Percentiles rank a stretch among this genome's conserved stretches.
These are phyloP conservation scores for Lordiphosa fenestrarum DNA, from an alignment of 2,888 invertebrate species.

Conservation along the genomic window DNA sequence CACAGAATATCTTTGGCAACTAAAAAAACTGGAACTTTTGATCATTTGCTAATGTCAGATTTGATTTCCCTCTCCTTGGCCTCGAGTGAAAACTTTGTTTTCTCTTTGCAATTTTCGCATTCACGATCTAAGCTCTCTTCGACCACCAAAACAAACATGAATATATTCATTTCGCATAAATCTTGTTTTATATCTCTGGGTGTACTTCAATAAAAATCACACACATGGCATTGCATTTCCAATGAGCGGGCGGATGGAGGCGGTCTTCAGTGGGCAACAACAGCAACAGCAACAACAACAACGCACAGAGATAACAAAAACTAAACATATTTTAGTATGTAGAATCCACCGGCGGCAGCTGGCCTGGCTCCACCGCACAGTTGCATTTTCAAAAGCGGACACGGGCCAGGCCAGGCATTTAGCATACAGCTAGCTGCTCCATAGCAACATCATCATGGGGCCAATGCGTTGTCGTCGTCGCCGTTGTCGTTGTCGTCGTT, in stretches of 20 bases:
- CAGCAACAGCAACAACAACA: constrained; percentile 2
- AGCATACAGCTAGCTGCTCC: constrained; percentile 30
- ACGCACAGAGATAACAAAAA: constrained; percentile 39
- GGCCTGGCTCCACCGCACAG: constrained; percentile 20
- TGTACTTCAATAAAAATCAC: constrained; percentile 56
- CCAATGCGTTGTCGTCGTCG: constrained; percentile 30
- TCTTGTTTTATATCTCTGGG: constrained; percentile 43
- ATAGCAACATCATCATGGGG: constrained; percentile 22
- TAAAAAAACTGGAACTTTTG: no score
- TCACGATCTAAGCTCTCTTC: background rate
- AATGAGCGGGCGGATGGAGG: constrained; percentile 59
- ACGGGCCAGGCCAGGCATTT: constrained; percentile 50
- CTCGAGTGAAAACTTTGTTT: background rate
- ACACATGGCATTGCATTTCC: constrained; percentile 62
- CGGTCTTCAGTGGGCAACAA: constrained; percentile 32
- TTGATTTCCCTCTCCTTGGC: no score
- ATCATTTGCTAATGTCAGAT: no score
- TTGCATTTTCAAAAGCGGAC: constrained; percentile 34
- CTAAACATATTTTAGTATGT: constrained; percentile 51
- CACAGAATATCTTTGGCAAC: no score
- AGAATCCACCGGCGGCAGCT: constrained; percentile 32
- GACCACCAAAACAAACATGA: constrained; percentile 8
- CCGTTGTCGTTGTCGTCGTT: constrained; percentile 25
- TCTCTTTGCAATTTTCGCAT: constrained; percentile 1
- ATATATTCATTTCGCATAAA: constrained; percentile 55